Conservation (phyloP, 2,888 invertebrate genomes). For the Drosophila atroscutellata region DNA sequence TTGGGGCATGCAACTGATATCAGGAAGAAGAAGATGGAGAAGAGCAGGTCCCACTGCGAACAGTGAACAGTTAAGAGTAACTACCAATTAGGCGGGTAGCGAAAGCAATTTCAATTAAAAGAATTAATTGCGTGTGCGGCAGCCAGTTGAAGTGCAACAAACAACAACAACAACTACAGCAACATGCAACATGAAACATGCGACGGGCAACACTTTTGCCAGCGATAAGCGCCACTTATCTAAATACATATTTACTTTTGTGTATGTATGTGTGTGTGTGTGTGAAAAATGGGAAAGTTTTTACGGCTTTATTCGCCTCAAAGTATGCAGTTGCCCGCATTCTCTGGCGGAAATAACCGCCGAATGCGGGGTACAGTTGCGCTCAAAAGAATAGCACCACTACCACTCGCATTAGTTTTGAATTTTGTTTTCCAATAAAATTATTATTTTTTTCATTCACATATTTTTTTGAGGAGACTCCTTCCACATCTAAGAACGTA, state of each 20-base stretch:
- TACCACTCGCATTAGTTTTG: background rate
- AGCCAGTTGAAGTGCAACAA: slow-evolving; percentile 61
- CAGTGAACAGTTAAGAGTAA: slow-evolving; percentile 55
- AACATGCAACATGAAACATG: slow-evolving; percentile 10
- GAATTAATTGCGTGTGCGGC: slow-evolving; percentile 76
- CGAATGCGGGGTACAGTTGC: slow-evolving; percentile 54
- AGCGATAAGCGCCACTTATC: slow-evolving; percentile 72
- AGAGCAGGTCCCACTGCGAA: slow-evolving; percentile 17
- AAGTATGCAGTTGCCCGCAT: slow-evolving; percentile 46
- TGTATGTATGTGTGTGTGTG: slow-evolving; percentile 1
- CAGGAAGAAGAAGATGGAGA: slow-evolving; percentile 8
- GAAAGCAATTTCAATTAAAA: slow-evolving; percentile 79
- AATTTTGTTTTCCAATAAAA: fast-evolving
- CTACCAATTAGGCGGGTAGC: slow-evolving; percentile 79
- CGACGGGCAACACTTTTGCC: slow-evolving; percentile 52
- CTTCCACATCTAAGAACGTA: background rate
- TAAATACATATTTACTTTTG: slow-evolving; percentile 74
- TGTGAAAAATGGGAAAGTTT: slow-evolving; percentile 4
- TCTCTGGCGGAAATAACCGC: slow-evolving; percentile 24
- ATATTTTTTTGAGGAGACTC: background rate
- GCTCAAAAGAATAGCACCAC: slow-evolving; percentile 9
- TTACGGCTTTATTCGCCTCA: slow-evolving; percentile 27
- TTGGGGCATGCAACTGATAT: slow-evolving; percentile 72
- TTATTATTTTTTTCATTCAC: fast-evolving
- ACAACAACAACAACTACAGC: background rate